Base-by-base conservation (phyloP, 2,113 vertebrate species). In the Microcebus ravelobensis region DNA sequence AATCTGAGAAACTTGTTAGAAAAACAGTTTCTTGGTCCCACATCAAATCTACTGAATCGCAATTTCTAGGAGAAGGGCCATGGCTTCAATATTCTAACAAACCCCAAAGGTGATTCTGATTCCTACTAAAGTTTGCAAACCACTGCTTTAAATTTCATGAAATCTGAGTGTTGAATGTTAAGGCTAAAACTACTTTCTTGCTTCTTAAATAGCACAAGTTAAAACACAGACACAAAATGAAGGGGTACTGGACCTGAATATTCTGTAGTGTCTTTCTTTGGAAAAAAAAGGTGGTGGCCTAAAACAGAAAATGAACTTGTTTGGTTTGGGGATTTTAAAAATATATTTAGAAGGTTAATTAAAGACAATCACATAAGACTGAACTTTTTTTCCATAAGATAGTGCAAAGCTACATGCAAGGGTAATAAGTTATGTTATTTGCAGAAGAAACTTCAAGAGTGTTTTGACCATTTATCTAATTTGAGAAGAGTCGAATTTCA, bases 141-240 rank as follows among this genome's bases (percentile, higher is more conserved):
- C 25, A 59, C 23, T n/a, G 79, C 67, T 95, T 91, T 94, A 65
- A 96, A 94, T 70, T 59, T 48, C 42, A 73, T 5, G 10, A 87
- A 71, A 68, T 14, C 50, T 36, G 14, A n/a, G n/a, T n/a, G n/a
- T 13, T 80, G 48, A 76, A 80, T 59, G n/a, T 61, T 89, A 74
- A 96, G 31, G 34, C 31, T 91, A 59, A 91, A 68, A 31, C 18
- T 90, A 94, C 27, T 85, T 90, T 90, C 63, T 57, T 92, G 10
- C 34, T 92, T 95, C 73, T 90, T 80, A 94, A 96, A 91, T 91
- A 92, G 63, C 39, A 79, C 31, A 74, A 67, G 29, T 95, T 84
- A 90, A 94, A 94, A 91, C 23, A 82, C 52, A 93, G 77, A 83
- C n/a, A 83, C 57, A 63, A 96, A 97, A 92, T 96, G 61, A 96